Percentiles rank a stretch among this genome's conserved stretches.
These are phyloP conservation scores for Tetraneura akinire DNA, from an alignment of 1,140 invertebrate species.

Conservation along the genomic window DNA sequence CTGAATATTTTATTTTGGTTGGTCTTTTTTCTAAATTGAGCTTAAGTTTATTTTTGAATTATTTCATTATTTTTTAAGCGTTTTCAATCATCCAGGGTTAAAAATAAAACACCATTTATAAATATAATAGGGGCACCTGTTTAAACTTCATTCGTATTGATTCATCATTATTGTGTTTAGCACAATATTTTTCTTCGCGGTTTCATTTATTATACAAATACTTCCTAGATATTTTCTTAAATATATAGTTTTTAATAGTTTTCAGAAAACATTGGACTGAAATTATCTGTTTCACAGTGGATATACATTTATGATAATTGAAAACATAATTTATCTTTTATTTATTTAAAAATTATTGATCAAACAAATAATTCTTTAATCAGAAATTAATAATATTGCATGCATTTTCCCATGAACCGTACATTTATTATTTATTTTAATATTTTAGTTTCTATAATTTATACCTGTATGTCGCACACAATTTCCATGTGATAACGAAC, in stretches of 20 bases:
- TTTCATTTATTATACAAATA: neutral
- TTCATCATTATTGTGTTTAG: constrained; percentile 9
- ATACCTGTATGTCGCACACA: constrained; percentile 25
- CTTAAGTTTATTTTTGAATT: constrained; percentile 13
- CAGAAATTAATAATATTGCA: neutral
- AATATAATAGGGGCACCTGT: constrained; percentile 22
- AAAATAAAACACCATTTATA: constrained; percentile 40
- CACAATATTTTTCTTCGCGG: too few species aligned
- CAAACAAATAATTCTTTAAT: neutral
- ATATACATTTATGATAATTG: too few species aligned
- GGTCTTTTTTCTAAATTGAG: constrained; percentile 14
- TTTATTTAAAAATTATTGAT: constrained; percentile 4
- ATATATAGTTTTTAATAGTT: too few species aligned
- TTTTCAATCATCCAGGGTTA: constrained; percentile 46
- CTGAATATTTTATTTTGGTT: constrained; percentile 22
- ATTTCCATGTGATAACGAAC: constrained; percentile 28
- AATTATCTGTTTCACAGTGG: too few species aligned
- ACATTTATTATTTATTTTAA: neutral
- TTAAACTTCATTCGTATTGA: constrained; percentile 3
- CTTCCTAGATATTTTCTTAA: too few species aligned
- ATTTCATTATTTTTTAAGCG: constrained; percentile 8
- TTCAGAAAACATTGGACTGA: too few species aligned
- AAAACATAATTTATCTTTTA: neutral
- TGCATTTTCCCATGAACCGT: neutral
- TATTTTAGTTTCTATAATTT: neutral